Percentiles rank a stretch among this genome's conserved stretches.
Evolutionary conservation across 2,888 invertebrate genomes (phyloP).

Genomic region (Noctua fimbriata): DNA sequence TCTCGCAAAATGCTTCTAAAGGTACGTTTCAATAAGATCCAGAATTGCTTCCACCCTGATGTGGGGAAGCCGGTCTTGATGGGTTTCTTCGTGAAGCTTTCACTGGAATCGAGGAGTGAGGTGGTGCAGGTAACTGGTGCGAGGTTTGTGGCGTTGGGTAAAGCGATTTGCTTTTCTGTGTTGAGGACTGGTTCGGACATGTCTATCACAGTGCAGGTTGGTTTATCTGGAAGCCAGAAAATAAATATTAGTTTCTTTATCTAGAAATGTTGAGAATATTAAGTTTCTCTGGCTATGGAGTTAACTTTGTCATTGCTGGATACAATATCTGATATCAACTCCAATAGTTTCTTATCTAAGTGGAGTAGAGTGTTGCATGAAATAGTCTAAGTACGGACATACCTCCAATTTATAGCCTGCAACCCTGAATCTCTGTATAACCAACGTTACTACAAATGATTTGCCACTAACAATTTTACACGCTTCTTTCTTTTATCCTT

Average conservation of each 20-base stretch:
- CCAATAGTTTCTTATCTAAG: background rate
- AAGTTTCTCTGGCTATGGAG: background rate
- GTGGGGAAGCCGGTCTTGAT: constrained; percentile 94
- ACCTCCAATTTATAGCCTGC: background rate
- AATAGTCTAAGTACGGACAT: background rate
- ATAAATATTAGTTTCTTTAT: background rate
- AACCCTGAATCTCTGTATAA: background rate
- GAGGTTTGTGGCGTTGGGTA: constrained; percentile 83
- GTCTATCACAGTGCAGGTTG: constrained; percentile 88
- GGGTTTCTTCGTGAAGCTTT: constrained; percentile 92
- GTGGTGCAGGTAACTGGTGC: constrained; percentile 92
- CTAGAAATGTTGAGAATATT: background rate
- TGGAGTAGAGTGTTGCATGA: background rate
- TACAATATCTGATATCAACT: constrained; percentile 2
- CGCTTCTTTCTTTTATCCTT: background rate
- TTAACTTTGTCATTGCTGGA: background rate
- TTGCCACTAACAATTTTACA: background rate
- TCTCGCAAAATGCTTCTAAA: constrained; percentile 95
- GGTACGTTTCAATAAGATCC: constrained; percentile 96
- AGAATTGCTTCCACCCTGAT: constrained; percentile 95
- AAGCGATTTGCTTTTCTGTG: constrained; percentile 80
- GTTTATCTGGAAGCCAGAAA: constrained; percentile 83
- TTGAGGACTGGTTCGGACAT: constrained; percentile 86
- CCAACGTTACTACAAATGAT: background rate
- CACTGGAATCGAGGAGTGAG: constrained; percentile 93